Evolutionary conservation across 2,797 vertebrate species (phyloP), one percentile per base, ranked within the genome.

Genomic region (Streptopelia turtur): DNA sequence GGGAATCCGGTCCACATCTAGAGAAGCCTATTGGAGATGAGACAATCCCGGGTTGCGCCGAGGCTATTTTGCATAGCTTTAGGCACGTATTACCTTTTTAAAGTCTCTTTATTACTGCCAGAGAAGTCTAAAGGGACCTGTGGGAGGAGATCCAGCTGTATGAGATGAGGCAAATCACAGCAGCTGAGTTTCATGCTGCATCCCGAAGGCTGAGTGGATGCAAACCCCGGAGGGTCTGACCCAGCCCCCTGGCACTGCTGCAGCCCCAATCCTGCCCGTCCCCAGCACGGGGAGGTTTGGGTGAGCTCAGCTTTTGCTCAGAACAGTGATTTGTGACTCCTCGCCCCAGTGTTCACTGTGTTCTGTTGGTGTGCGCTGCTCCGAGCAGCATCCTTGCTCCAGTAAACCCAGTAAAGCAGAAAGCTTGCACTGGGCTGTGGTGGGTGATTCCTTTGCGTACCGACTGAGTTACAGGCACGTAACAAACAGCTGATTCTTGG

Each of bases 231-330:
- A 30, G 45, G 33, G 31, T 3, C 33, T 2, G 2, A 65, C 16
- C n/a, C 39, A 52, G 5, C 31, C 21, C 65, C 57, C 39, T 11
- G 43, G 28, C 55, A 50, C 35, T 1, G 53, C 60, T 35, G 23
- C 1, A 1, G 17, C 59, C 1, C 2, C 4, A 8, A 7, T 7
- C 37, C 33, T 6, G 16, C 7, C 60, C 41, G 10, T 16, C 16
- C 11, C 31, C 1, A 0, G 60, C 53, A 39, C 53, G 18, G 59
- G 53, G 65, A 55, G 21, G 22, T 33, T 41, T 30, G 63, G 33
- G 16, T 21, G 50, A 43, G 37, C 1, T 0, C 33, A 33, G 55
- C 13, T 57, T 74, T 57, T 69, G 61, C 68, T 63, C 56, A 21
- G 20, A 72, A 68, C 1, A 63, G 49, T 28, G 25, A 39, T 39